Evolutionary conservation across 2,888 invertebrate genomes (phyloP), one percentile per base, ranked within the genome.

Genomic region (Tuberolachnus salignus): DNA sequence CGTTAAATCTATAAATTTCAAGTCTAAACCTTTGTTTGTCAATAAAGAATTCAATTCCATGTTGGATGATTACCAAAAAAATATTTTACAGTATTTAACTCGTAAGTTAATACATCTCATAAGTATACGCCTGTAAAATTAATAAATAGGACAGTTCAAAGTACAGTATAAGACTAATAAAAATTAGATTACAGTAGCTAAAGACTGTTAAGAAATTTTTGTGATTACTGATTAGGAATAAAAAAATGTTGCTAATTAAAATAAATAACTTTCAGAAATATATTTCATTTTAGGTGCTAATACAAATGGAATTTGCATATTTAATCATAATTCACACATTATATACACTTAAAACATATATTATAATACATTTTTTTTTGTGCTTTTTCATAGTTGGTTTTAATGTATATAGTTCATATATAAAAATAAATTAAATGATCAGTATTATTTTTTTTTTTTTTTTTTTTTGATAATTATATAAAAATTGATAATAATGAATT

Each of bases 1-100:
- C 1, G 67, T 69, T 26, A 78, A 34, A 59, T 69, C 57, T 3
- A 19, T 21, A 69, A 78, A 78, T 34, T 3, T 66, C 26, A 75
- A 26, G n/a, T 75, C 57, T 21, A 75, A 10, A 10, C 66, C 66
- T 46, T 46, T 26, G 11, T 57, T 75, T 14, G 57, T 44, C 66
- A 66, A 46, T 19, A 75, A 6, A 8, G 57, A 34, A 46, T 75
- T 66, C 0, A 42, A 6, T 42, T 55, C 75, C 75, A 75, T 66
- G 23, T 64, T 16, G 10, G n/a, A 13, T 13, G 23, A n/a, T 46
- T n/a, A 26, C 13, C 46, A 11, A 46, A n/a, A n/a, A 13, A 34
- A 19, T 26, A 51, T 19, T 11, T 34, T 34, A 3, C 6, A 34
- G 34, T 34, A 13, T 6, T 1, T 59, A 42, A 63, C 19, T 19